A percentile compares a stretch with the other conserved stretches of the same genome.
Evolutionary conservation across 2,797 vertebrate species (phyloP).

Genomic region (Lepilemur ruficaudatus): DNA sequence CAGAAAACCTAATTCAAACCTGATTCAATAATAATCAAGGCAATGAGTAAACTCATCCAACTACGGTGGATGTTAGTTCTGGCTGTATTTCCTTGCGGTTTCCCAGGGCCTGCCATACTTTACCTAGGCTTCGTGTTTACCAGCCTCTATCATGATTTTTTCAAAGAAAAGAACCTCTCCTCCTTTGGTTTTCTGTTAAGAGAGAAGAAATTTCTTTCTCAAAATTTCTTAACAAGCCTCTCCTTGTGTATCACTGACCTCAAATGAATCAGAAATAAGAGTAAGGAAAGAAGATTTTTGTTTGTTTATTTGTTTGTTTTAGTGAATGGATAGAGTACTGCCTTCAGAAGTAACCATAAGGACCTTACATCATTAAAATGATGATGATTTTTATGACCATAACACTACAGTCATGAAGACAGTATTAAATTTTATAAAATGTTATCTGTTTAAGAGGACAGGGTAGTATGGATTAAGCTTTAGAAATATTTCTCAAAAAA

Average conservation of each 20-base stretch:
- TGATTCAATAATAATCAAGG: background rate
- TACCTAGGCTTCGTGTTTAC: background rate
- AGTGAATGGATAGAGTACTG: background rate
- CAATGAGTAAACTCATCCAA: background rate
- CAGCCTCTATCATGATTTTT: background rate
- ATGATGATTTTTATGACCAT: background rate
- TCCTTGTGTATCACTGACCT: background rate
- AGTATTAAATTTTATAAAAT: background rate
- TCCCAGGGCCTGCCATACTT: background rate
- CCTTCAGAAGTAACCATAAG: background rate
- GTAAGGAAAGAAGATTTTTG: background rate
- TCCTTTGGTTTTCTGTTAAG: background rate
- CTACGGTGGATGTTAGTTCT: background rate
- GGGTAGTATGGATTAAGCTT: background rate
- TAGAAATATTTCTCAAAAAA: background rate
- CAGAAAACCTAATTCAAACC: background rate
- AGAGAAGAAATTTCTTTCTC: background rate
- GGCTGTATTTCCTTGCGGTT: background rate
- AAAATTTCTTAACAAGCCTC: background rate
- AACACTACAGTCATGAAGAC: background rate
- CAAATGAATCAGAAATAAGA: background rate
- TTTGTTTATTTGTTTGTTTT: background rate
- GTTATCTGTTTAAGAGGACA: background rate
- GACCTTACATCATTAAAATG: background rate
- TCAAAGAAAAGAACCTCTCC: background rate